A percentile compares a stretch with the other conserved stretches of the same genome.
Evolutionary conservation across 2,888 invertebrate genomes (phyloP).

Genomic region (Lypha dubia): DNA sequence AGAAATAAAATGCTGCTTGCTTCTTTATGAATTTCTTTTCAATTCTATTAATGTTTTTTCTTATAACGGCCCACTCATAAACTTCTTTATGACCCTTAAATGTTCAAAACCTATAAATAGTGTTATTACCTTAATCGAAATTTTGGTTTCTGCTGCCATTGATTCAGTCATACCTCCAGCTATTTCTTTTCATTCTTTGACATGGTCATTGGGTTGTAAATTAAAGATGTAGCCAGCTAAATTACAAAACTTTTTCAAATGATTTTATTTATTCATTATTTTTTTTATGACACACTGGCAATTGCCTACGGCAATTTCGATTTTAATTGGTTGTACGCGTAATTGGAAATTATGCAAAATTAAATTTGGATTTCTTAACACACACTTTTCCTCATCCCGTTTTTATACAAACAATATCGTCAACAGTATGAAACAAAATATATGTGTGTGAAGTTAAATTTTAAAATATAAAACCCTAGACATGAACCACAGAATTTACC

Average conservation of each 20-base stretch:
- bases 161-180: background rate
- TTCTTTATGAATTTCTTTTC: constrained; percentile 46
- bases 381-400: constrained; percentile 24
- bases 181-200: background rate
- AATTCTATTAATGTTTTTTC: constrained; percentile 40
- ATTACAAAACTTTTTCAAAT: constrained; percentile 17
- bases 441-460: no score
- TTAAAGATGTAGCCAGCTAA: constrained; percentile 9
- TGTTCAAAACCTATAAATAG: constrained; percentile 66
- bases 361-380: constrained; percentile 45
- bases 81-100: constrained; percentile 68
- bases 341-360: constrained; percentile 69
- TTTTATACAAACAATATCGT: constrained; percentile 19
- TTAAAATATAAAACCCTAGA: no score
- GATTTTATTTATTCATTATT: constrained; percentile 62
- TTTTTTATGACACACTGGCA: constrained; percentile 67
- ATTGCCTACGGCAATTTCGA: constrained; percentile 68
- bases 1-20: constrained; percentile 7
- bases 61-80: constrained; percentile 50
- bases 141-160: constrained; percentile 41
- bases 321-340: constrained; percentile 69
- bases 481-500: no score
- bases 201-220: constrained; percentile 29
- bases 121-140: constrained; percentile 70
- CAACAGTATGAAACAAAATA: constrained; percentile 3